Percentiles rank a stretch among this genome's conserved stretches.
phyloP scores from a whole-genome alignment of 1,140 invertebrate genomes.

The Phymastichus coffea region DNA sequence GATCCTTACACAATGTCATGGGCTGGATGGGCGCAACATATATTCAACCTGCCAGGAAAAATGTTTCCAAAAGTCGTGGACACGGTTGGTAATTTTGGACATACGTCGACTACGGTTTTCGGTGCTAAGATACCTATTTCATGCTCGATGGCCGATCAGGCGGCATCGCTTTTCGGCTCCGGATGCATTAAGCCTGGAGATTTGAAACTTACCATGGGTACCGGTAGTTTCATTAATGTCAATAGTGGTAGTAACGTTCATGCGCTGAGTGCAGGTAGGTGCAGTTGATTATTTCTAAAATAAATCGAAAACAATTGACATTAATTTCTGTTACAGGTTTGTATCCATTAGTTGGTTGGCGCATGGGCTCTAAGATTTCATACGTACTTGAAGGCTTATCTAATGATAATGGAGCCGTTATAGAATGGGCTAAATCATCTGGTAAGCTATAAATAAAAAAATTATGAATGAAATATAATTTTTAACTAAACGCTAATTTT shows the following conservation, averaged over 20 bases:
- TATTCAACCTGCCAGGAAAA: slow-evolving; percentile 69
- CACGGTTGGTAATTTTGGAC: slow-evolving; percentile 73
- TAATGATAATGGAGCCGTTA: slow-evolving; percentile 83
- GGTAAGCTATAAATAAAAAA: too few relatives aligned
- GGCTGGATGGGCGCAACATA: slow-evolving; percentile 68
- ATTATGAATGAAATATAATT: neutral
- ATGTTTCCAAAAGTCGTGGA: slow-evolving; percentile 82
- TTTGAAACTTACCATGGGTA: slow-evolving; percentile 91
- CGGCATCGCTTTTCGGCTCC: slow-evolving; percentile 89
- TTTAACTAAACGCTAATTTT: neutral
- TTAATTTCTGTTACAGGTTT: slow-evolving; percentile 60
- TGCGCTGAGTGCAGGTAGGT: slow-evolving; percentile 69
- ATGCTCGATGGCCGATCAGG: slow-evolving; percentile 76
- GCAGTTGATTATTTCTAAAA: neutral
- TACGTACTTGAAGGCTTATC: slow-evolving; percentile 84
- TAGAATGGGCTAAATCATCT: slow-evolving; percentile 81
- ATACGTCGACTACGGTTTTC: slow-evolving; percentile 65
- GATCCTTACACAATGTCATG: slow-evolving; percentile 88
- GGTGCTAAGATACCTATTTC: slow-evolving; percentile 76
- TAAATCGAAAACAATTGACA: slow-evolving; percentile 8
- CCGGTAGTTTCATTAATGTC: slow-evolving; percentile 89
- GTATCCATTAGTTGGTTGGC: slow-evolving; percentile 91
- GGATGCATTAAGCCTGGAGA: slow-evolving; percentile 81
- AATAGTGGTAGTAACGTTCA: slow-evolving; percentile 79
- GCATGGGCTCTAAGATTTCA: slow-evolving; percentile 66